Conservation (phyloP, 2,797 vertebrate genomes). For the Chelidonichthys spinosus region DNA sequence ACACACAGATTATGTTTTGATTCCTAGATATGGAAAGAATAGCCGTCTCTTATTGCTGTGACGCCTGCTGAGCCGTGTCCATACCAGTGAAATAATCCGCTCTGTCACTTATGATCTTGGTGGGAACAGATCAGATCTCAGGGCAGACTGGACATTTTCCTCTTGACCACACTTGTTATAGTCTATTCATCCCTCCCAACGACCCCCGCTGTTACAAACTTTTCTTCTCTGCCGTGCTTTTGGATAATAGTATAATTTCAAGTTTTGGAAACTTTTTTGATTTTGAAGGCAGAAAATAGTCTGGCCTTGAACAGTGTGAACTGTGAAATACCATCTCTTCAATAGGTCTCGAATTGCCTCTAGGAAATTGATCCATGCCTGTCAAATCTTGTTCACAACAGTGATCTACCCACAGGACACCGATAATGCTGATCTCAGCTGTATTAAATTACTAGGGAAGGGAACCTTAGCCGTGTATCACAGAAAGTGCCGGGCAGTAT, state of each 20-base stretch:
- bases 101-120: constrained; percentile 51
- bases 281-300: neutral
- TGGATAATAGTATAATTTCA: constrained; percentile 2
- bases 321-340: constrained; percentile 48
- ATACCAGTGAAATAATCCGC: constrained; percentile 55
- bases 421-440: constrained; percentile 60
- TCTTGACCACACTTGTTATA: constrained; percentile 44
- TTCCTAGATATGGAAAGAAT: constrained; percentile 40
- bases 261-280: neutral
- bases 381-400: constrained; percentile 66
- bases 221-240: constrained; percentile 11
- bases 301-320: constrained; percentile 8
- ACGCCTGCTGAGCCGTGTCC: constrained; percentile 24
- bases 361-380: constrained; percentile 60
- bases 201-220: constrained; percentile 2
- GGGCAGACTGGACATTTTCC: constrained; percentile 48
- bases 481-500: constrained; percentile 5
- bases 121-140: constrained; percentile 58
- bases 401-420: constrained; percentile 48
- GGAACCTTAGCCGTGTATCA: constrained; percentile 37
- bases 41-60: constrained; percentile 18
- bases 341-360: constrained; percentile 54
- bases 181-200: constrained; percentile 19
- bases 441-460: constrained; percentile 54
- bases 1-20: constrained; percentile 42